Evolutionary conservation across 2,888 invertebrate species (phyloP), one percentile per base, ranked within the genome.

Genomic region (Dendrolimus houi): DNA sequence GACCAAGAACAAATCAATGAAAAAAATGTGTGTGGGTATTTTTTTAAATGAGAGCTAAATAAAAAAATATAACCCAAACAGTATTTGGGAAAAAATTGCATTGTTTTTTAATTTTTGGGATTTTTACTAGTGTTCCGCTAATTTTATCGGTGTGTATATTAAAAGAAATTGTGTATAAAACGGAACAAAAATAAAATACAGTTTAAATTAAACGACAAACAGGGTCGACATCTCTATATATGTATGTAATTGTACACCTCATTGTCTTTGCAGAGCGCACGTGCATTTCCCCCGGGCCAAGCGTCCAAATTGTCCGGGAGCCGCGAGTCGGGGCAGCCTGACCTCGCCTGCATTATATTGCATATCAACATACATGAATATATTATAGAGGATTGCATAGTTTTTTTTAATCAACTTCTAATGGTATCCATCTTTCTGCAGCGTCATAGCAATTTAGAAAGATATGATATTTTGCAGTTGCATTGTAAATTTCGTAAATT

Each of bases 251-350:
- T 41, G 53, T 55, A 52, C 41, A 55, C 53, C 54, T 69, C 67
- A 71, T 74, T 76, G 75, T 75, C 67, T 65, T 69, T 67, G 67
- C 62, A 64, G 61, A 61, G 70, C 62, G 64, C 69, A 72, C 77
- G 76, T 74, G 73, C 73, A 79, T 78, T 79, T 76, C 77, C 73
- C 75, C 54, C 55, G 71, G 71, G 77, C 59, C 59, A 53, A n/a
- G 54, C 66, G 68, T 66, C 69, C 69, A 67, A 63, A 70, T 70
- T 66, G 67, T 66, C 64, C 66, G 60, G 64, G 60, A 64, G 60
- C 58, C 61, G 68, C 9, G 47, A 9, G 9, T 47, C 47, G 47
- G 29, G 47, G 9, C 47, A 47, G 47, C 47, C 47, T 47, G 47
- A 12, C 47, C 47, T 12, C 47, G 47, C 47, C 29, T 47, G 47